Base-by-base conservation (phyloP, 2,113 vertebrate species). In the Mirounga angustirostris region DNA sequence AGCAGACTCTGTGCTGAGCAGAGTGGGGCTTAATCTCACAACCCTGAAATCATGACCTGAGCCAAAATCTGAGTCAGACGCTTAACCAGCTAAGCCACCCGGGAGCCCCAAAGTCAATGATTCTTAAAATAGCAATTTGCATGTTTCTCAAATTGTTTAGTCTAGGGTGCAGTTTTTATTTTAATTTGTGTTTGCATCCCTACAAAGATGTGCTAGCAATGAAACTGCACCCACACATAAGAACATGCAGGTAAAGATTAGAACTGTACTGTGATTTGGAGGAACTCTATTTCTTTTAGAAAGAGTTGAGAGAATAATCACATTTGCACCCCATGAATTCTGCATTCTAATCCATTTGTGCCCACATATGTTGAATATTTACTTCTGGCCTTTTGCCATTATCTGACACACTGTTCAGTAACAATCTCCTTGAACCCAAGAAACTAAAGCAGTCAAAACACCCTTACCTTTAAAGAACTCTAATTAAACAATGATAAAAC, bases 401-500 rank as follows among this genome's bases (percentile, higher is more conserved):
- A 63, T 58, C 71, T 92, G 52, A 88, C 28, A 89, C 14, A 26
- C 40, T 86, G 26, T 43, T 84, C 65, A 79, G 28, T 87, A 94
- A 71, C 59, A 85, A 14, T 91, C 84, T 96, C 7, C 30, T 56
- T 85, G 52, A 84, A 74, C 7, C 16, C 19, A 54, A 78, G 30
- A 85, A 92, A 30, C 13, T 30, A 65, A 73, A 93, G 61, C 16
- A 89, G 67, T 92, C 58, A 71, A 89, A 94, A 91, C 24, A 91
- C 63, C 15, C 14, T 11, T 93, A 91, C 74, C 69, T 92, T 88
- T 67, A 91, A 96, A 86, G 43, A 58, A 87, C 59, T 91, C 65
- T 97, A 95, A 97, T 84, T 98, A 65, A 97, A 88, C 54, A 76
- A 63, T 46, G 52, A 84, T 59, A 95, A 93, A 79, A 93, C 10